phyloP scores from a whole-genome alignment of 2,113 vertebrate genomes.

The Oenanthe melanoleuca region DNA sequence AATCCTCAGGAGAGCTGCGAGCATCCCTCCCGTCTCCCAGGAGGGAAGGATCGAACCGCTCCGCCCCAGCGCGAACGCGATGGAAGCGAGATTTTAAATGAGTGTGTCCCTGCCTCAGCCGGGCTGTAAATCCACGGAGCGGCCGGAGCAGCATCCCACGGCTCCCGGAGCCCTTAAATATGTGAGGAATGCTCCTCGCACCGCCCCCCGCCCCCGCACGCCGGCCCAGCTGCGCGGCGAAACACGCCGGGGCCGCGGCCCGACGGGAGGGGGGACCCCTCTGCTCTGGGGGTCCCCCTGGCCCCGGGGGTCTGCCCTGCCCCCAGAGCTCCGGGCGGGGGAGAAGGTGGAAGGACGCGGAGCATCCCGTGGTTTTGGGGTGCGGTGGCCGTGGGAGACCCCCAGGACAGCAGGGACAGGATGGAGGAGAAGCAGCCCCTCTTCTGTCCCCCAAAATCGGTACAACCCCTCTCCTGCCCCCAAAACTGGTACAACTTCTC shows the following conservation, averaged over 20 bases:
- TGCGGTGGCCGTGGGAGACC: neutral
- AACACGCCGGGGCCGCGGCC: neutral
- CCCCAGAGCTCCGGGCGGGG: rapidly evolving
- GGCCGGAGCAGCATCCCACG: neutral
- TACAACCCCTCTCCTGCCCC: neutral
- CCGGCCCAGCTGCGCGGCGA: slow-evolving; percentile 41
- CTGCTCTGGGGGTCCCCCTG: rapidly evolving
- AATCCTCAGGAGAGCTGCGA: rapidly evolving
- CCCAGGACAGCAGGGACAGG: neutral
- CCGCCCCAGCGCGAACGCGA: rapidly evolving
- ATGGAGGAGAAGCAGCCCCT: rapidly evolving
- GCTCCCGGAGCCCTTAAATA: slow-evolving; percentile 16
- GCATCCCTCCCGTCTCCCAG: neutral
- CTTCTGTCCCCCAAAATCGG: rapidly evolving
- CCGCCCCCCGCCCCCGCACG: slow-evolving; percentile 36
- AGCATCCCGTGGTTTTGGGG: neutral
- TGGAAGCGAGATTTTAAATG: rapidly evolving
- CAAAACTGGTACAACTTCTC: neutral
- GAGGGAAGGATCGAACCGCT: neutral
- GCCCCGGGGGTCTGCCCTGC: neutral
- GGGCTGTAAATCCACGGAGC: neutral
- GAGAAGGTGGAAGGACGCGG: rapidly evolving
- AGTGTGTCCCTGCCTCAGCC: neutral
- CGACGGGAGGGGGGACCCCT: neutral
- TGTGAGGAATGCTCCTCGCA: slow-evolving; percentile 39